A percentile compares a stretch with the other conserved stretches of the same genome.
Conservation (phyloP, 2,113 vertebrate genomes). For the Mus pahari region DNA sequence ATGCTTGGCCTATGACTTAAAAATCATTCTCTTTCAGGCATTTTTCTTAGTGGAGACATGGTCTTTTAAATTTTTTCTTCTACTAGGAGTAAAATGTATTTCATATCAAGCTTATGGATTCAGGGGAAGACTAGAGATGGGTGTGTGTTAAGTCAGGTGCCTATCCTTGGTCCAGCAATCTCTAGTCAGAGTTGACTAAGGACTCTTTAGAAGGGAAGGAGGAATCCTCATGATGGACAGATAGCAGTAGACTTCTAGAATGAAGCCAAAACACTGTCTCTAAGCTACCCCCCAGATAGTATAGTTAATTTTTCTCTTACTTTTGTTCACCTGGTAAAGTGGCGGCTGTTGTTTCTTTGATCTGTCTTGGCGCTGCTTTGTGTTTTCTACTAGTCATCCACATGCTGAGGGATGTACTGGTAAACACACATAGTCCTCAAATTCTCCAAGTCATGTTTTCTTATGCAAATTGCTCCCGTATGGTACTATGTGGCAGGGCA, state of each 20-base stretch:
- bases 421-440: conserved; percentile 2
- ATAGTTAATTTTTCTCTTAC: neutral
- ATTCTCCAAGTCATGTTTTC: neutral
- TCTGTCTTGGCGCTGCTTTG: conserved; percentile 1
- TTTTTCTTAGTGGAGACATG: conserved; percentile 3
- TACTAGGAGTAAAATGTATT: neutral
- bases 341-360: neutral
- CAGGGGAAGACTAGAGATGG: neutral
- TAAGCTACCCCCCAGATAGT: neutral
- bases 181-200: neutral
- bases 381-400: neutral
- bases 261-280: neutral
- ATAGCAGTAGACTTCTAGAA: neutral
- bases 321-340: conserved; percentile 16
- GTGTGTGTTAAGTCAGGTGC: neutral
- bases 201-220: conserved; percentile 14
- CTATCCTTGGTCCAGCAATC: neutral
- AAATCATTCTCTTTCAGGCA: neutral
- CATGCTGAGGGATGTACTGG: neutral
- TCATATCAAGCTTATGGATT: neutral
- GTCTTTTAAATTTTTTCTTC: neutral
- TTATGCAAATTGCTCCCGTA: neutral
- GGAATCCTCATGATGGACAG: neutral
- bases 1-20: neutral
- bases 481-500: neutral